Evolutionary conservation across 2,888 invertebrate species (phyloP).

Genomic region (Mellilla xanthometata): DNA sequence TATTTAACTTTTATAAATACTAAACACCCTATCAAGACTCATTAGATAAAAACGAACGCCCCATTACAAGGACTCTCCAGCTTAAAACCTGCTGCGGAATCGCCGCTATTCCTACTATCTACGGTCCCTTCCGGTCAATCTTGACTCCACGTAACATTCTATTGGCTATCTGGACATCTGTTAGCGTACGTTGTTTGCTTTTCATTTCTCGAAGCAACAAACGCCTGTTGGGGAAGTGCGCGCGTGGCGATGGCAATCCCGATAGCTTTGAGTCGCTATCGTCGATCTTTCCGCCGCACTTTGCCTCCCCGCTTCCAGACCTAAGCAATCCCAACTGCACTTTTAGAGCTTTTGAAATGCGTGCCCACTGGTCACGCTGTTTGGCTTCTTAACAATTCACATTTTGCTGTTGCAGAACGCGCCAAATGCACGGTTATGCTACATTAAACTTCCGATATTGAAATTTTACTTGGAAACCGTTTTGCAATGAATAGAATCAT

Average conservation of each 20-base stretch:
- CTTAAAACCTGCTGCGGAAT: slow-evolving; percentile 9
- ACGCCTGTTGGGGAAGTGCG: slow-evolving; percentile 55
- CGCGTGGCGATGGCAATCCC: slow-evolving; percentile 69
- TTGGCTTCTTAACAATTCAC: slow-evolving; percentile 6
- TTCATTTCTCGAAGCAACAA: slow-evolving; percentile 78
- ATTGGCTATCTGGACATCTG: slow-evolving; percentile 82
- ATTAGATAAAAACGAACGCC: slow-evolving; percentile 1
- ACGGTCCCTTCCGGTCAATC: slow-evolving; percentile 44
- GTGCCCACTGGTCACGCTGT: slow-evolving; percentile 31
- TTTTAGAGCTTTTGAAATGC: slow-evolving; percentile 33
- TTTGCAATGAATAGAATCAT: no score
- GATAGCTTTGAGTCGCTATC: slow-evolving; percentile 77
- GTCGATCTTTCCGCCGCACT: slow-evolving; percentile 52
- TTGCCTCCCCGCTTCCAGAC: slow-evolving; percentile 42
- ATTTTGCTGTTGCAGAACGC: background rate
- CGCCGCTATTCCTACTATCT: slow-evolving; percentile 24
- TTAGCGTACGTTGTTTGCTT: slow-evolving; percentile 74
- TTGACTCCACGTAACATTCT: slow-evolving; percentile 50
- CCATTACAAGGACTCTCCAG: slow-evolving; percentile 3
- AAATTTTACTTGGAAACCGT: background rate
- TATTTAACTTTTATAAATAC: no score
- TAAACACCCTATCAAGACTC: background rate
- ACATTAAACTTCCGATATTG: background rate
- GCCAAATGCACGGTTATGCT: background rate
- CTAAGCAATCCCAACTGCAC: slow-evolving; percentile 44